Evolutionary conservation across 2,888 invertebrate species (phyloP), one percentile per base, ranked within the genome.

Genomic region (Biston betularia): DNA sequence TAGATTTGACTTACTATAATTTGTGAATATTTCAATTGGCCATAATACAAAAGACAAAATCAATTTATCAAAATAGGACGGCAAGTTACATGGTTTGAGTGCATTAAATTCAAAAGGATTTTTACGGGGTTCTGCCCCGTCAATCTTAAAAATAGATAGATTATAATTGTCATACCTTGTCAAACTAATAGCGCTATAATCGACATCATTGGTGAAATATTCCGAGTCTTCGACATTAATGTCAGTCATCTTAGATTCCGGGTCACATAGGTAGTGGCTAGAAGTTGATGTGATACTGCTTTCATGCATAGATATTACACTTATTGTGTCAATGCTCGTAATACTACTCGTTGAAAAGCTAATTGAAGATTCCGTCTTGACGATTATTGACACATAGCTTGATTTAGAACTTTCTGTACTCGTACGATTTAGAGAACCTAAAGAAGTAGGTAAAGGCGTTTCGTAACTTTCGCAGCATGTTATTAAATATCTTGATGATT

Each of bases 331-430:
- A 10, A 74, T 53, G 49, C 68, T 75, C 11, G 71, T 69, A 45
- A 68, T 73, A 5, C 69, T 52, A 14, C 42, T 73, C 9, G 79
- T 72, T 11, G 75, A 68, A 48, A 87, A 79, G 62, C 77, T 75
- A 14, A 86, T 60, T 3, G 84, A 84, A 0, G 80, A 80, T 44
- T 84, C 79, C 52, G 81, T 83, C 70, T 78, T 79, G 40, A 80
- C 52, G 10, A 81, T 54, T 9, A 78, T 48, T 11, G 86, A 82
- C 59, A 78, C 74, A 9, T 75, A 71, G 63, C 81, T 86, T 54
- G 77, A 70, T 49, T 58, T 56, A n/a, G 70, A 44, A 57, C 65
- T 53, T 62, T 53, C 24, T 6, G 48, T 15, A 44, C 10, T 52
- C 42, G 24, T 12, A 42, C 33, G 38, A 49, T 48, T 49, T 9